phyloP scores from a whole-genome alignment of 2,113 vertebrate species.

The Passer domesticus region DNA sequence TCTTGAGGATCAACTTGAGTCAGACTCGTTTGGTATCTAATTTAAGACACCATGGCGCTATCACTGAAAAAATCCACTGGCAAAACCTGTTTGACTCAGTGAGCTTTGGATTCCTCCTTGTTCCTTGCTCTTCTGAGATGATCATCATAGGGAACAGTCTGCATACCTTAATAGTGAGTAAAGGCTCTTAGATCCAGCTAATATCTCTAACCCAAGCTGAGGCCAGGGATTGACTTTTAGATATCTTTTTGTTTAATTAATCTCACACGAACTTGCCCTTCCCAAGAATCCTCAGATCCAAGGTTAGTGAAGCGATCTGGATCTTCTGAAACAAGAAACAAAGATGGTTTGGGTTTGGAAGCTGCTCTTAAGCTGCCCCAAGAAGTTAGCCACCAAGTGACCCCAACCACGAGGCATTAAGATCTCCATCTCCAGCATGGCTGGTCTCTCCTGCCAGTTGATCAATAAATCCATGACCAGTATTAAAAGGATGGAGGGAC shows the following conservation, averaged over 20 bases:
- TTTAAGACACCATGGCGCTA: neutral
- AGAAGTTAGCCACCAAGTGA: neutral
- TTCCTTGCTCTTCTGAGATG: neutral
- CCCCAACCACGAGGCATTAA: neutral
- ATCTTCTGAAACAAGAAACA: neutral
- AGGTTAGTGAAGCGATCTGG: neutral
- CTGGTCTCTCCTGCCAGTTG: neutral
- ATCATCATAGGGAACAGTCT: neutral
- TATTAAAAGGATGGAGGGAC: neutral
- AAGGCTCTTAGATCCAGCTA: neutral
- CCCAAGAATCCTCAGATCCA: neutral
- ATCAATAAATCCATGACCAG: neutral
- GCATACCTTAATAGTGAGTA: neutral
- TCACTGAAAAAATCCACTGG: neutral
- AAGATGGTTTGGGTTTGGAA: neutral
- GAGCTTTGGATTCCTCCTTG: neutral
- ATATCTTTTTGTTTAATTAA: neutral
- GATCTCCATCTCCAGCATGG: neutral
- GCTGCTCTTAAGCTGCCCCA: neutral
- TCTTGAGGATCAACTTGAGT: neutral
- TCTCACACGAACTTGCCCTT: neutral
- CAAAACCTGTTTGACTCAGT: neutral
- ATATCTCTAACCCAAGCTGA: neutral
- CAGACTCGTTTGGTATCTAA: neutral
- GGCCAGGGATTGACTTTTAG: neutral